Percentiles rank a stretch among this genome's conserved stretches.
Conservation (phyloP, 64 coral and sea anemone genomes). For the Cladopsammia gracilis region DNA sequence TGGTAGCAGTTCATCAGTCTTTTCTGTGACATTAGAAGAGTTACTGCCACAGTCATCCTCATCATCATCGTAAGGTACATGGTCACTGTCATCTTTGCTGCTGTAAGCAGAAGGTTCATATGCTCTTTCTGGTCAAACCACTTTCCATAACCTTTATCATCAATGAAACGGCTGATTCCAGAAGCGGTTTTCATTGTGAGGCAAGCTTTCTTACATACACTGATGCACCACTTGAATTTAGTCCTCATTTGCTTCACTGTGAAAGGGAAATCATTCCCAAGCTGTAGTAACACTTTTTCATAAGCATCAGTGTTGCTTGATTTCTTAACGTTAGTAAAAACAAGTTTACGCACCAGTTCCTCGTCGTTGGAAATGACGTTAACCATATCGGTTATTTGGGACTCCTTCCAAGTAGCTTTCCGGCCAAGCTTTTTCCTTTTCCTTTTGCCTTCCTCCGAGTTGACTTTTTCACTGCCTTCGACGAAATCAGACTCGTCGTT, state of each 20-base stretch:
- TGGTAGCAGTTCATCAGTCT: slow-evolving; percentile 21
- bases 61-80: slow-evolving; percentile 3
- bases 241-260: slow-evolving; percentile 30
- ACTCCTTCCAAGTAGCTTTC: slow-evolving; percentile 72
- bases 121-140: slow-evolving; percentile 62
- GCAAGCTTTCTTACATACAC: slow-evolving; percentile 45
- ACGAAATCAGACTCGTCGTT: too few species aligned
- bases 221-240: slow-evolving; percentile 68
- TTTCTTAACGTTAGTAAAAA: slow-evolving; percentile 75
- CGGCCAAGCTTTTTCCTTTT: too few species aligned
- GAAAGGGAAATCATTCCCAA: slow-evolving; percentile 67
- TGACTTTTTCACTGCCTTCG: background rate
- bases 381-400: slow-evolving; percentile 65
- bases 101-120: slow-evolving; percentile 54
- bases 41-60: slow-evolving; percentile 11
- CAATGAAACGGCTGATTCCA: slow-evolving; percentile 49
- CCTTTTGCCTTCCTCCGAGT: too few species aligned
- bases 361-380: slow-evolving; percentile 72
- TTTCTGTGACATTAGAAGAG: background rate
- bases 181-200: slow-evolving; percentile 65
- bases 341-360: slow-evolving; percentile 43
- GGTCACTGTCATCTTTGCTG: background rate
- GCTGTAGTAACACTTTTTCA: slow-evolving; percentile 51
- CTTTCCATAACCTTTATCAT: slow-evolving; percentile 51
- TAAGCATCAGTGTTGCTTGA: slow-evolving; percentile 65